Percentiles rank a stretch among this genome's conserved stretches.
These are phyloP conservation scores for Anodontia alba DNA, from an alignment of 2,888 invertebrate genomes.

Conservation along the genomic window DNA sequence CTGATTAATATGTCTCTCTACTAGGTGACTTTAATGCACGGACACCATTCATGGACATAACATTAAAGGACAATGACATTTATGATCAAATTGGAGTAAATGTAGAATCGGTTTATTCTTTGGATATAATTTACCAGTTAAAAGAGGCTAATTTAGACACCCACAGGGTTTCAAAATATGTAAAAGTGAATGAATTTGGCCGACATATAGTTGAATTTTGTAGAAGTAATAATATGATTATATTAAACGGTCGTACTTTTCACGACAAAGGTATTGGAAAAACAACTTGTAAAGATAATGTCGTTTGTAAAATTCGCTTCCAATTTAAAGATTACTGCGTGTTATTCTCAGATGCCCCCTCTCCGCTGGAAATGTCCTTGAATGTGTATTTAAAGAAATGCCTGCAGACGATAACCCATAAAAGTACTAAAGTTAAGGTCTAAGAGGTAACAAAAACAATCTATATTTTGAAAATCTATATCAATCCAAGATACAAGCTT, in stretches of 20 bases:
- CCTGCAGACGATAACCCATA: too few species aligned
- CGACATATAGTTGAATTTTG: neutral
- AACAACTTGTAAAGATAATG: constrained; percentile 2
- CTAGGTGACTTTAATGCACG: constrained; percentile 5
- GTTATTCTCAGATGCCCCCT: too few species aligned
- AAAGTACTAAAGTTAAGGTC: too few species aligned
- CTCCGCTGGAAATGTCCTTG: too few species aligned
- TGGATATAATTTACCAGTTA: neutral
- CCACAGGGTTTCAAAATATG: neutral
- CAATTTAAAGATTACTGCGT: too few species aligned
- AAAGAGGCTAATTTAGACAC: neutral
- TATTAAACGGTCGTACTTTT: neutral
- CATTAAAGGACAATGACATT: neutral
- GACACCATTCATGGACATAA: neutral
- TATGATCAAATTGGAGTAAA: neutral
- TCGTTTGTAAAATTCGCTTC: too few species aligned
- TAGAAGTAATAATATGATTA: neutral
- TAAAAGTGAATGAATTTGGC: neutral
- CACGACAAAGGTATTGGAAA: neutral
- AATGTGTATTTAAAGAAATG: too few species aligned
- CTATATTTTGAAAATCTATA: too few species aligned
- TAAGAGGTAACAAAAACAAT: too few species aligned
- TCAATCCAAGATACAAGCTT: too few species aligned
- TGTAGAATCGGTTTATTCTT: too few species aligned
- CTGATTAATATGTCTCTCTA: neutral